Base-by-base conservation (phyloP, 35 echinoderm and acorn worm species). In the Lytechinus variegatus region DNA sequence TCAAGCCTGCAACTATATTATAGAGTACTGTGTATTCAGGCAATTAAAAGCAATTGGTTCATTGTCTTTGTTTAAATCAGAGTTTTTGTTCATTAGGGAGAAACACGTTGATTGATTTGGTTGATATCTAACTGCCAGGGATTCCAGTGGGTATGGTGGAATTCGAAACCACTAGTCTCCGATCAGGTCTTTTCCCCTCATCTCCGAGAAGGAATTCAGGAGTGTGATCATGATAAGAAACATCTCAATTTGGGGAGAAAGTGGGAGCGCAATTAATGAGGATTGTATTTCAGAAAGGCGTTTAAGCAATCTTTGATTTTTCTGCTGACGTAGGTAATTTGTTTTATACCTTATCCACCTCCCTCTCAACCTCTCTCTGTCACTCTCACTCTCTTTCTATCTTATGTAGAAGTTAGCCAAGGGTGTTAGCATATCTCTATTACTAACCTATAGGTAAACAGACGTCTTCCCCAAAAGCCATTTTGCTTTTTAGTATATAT, bases 391-490 rank as follows among this genome's bases (percentile, higher is more conserved):
- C 54, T 2, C 10, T 93, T 10, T 4, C 21, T 57, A 56, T 55
- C 91, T 93, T 57, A 0, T 10, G 9, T 2, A 93, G 9, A 52
- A 58, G 5, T 58, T 92, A n/a, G 91, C 53, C 91, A 54, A 7
- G 8, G 91, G 29, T 53, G 27, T 13, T 14, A 6, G 92, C 9
- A 24, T 79, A 79, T 79, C 3, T 55, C 28, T 33, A 57, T 93
- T 93, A 93, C 92, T 93, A 27, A 57, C 92, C 92, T 93, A 55
- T 93, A 54, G 92, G 92, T 27, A 93, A 93, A 93, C 92, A 93
- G 27, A 93, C 54, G 0, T 13, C 52, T 90, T 90, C 88, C 28
- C 88, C 88, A 54, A 44, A 44, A 54, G 29, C 52, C 29, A 52
- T 90, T 90, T 21, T 54, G 13, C 88, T 90, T 21, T 27, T 90